Base-by-base conservation (phyloP, 2,797 vertebrate species). In the Adelosebastes latens region DNA sequence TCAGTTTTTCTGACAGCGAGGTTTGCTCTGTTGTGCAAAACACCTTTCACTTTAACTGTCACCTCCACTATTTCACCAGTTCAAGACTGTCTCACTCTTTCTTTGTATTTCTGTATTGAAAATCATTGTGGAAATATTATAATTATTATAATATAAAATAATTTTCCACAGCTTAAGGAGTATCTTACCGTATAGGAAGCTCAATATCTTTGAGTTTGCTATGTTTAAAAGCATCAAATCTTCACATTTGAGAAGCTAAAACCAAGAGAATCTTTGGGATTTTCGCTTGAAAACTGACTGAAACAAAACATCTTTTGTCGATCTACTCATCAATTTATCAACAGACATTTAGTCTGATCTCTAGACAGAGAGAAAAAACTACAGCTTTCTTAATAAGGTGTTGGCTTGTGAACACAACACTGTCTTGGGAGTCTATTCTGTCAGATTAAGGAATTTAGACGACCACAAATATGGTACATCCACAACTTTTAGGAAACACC, bases 11-110 rank as follows among this genome's bases (percentile, higher is more conserved):
- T 66, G 73, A 74, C 63, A 53, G 59, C 25, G 1, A 67, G 24
- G 34, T 72, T 82, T 36, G 60, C 77, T 83, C 64, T 76, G 70
- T 63, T 69, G 76, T 58, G 70, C 71, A 87, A 85, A 87, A 81
- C 79, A 77, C 63, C 75, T 53, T 87, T 88, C 73, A 72, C 83
- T 77, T 83, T 46, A 62, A 36, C 75, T 49, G 66, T 72, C 74
- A 49, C 29, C 52, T 55, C 16, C 10, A 46, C 36, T 22, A 20
- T 31, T 60, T 55, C 49, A 29, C 27, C 49, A n/a, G 34, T 42
- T 58, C 39, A 61, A 12, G 6, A 16, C 58, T 42, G 29, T 29
- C 27, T n/a, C 20, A 6, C 11, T 1, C 24, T 25, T 53, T 59
- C 22, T 42, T 52, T 18, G 6, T 31, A n/a, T 32, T 14, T 1